Evolutionary conservation across 2,888 invertebrate genomes (phyloP).

Genomic region (Myathropa florea): DNA sequence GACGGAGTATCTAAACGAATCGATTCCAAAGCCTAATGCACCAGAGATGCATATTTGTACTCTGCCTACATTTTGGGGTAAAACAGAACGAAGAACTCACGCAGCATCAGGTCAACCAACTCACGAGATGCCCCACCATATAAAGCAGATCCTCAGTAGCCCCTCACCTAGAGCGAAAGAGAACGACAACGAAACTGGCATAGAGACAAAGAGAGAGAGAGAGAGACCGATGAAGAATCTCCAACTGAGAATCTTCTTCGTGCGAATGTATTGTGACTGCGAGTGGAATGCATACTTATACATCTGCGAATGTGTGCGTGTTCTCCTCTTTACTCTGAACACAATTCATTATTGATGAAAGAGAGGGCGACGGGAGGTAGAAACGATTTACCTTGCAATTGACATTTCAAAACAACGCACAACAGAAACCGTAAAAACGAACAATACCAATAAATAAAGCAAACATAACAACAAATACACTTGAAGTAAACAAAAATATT

Average conservation of each 20-base stretch:
- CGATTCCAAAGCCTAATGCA: neutral
- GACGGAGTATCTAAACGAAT: neutral
- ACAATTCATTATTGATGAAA: slow-evolving; percentile 1
- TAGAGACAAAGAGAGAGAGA: slow-evolving; percentile 28
- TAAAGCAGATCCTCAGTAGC: neutral
- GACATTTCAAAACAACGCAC: slow-evolving; percentile 45
- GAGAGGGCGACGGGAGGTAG: neutral
- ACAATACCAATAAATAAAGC: neutral
- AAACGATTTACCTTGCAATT: slow-evolving; percentile 49
- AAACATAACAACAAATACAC: neutral
- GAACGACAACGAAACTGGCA: neutral
- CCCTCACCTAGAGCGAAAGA: neutral
- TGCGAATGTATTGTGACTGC: too few relatives aligned
- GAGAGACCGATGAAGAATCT: slow-evolving; percentile 18
- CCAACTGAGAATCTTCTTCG: slow-evolving; percentile 33
- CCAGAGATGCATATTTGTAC: neutral
- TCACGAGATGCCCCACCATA: slow-evolving; percentile 31
- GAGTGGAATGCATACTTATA: neutral
- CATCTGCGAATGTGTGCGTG: neutral
- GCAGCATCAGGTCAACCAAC: slow-evolving; percentile 54
- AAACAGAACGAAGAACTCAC: slow-evolving; percentile 5
- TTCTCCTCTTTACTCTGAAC: neutral
- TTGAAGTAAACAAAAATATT: slow-evolving; percentile 16
- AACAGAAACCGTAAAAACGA: slow-evolving; percentile 12
- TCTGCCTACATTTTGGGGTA: neutral